Evolutionary conservation across 2,113 vertebrate genomes (phyloP), one percentile per base, ranked within the genome.

Genomic region (Pleuronectes platessa): DNA sequence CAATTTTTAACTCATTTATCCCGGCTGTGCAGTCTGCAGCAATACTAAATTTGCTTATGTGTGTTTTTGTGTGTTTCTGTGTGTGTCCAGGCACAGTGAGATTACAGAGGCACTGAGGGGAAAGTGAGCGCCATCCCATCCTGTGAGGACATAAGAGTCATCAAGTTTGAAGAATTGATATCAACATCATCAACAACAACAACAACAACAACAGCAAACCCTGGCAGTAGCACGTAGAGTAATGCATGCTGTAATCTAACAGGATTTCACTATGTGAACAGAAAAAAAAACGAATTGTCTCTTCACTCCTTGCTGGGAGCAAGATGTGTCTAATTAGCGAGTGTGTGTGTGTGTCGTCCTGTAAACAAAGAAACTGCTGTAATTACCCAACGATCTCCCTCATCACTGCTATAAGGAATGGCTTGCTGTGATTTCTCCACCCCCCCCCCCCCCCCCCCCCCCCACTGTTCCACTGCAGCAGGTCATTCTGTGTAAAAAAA

Each of bases 231-330:
- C 92, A 92, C 92, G 82, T 93, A 92, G 91, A 93, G 81, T 88
- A 90, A 90, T 94, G 94, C 94, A 95, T 94, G 94, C 92, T 93
- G 87, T 94, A 88, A 88, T 87, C 87, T 81, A 90, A 81, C 90
- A 88, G 88, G 88, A 91, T 93, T 93, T 94, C 93, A 93, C 92
- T 89, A 84, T 92, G 93, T 94, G 93, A 91, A 93, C 79, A 74
- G 88, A 81, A 66, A 83, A 78, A 65, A 45, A 0, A 7, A 6
- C 42, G 12, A 5, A 12, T 68, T 49, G 23, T 84, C 81, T 90
- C 86, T 62, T 88, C 84, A 74, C 92, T 88, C 79, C 90, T 92
- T 90, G 86, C 91, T 83, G 79, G 84, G 87, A 83, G 90, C 90
- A 88, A 91, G 88, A 86, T 83, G 90, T 92, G 89, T 92, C 84